Evolutionary conservation across 2,113 vertebrate genomes (phyloP).

Genomic region (Azemiops feae): DNA sequence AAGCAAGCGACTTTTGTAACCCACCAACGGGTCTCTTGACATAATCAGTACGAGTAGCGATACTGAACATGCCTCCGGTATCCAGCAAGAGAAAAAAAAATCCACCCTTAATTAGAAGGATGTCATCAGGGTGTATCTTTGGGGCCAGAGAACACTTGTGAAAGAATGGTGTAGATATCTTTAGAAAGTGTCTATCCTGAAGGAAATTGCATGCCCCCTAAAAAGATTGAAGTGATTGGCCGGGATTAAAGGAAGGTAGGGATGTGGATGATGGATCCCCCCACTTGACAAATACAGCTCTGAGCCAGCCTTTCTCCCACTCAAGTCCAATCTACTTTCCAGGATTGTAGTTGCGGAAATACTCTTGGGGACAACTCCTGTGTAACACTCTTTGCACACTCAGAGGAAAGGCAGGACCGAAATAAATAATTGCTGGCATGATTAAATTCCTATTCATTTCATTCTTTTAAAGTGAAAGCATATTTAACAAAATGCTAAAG

Average conservation of each 20-base stretch:
- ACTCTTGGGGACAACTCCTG: not conserved
- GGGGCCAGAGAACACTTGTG: not conserved
- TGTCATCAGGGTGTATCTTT: not conserved
- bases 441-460: not conserved
- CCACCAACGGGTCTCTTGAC: not conserved
- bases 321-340: not conserved
- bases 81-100: not conserved
- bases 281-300: not conserved
- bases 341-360: not conserved
- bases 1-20: not conserved
- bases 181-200: not conserved
- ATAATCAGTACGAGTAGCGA: not conserved
- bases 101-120: not conserved
- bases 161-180: not conserved
- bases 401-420: not conserved
- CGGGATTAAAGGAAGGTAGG: not conserved
- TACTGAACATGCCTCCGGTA: too few relatives aligned
- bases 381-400: not conserved
- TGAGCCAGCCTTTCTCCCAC: not conserved
- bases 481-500: not conserved
- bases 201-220: not conserved
- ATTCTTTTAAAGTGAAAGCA: not conserved
- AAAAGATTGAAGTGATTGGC: not conserved
- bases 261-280: not conserved
- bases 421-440: not conserved